These are phyloP conservation scores for Drosophila colorata DNA, from an alignment of 2,888 invertebrate genomes.

Conservation along the genomic window DNA sequence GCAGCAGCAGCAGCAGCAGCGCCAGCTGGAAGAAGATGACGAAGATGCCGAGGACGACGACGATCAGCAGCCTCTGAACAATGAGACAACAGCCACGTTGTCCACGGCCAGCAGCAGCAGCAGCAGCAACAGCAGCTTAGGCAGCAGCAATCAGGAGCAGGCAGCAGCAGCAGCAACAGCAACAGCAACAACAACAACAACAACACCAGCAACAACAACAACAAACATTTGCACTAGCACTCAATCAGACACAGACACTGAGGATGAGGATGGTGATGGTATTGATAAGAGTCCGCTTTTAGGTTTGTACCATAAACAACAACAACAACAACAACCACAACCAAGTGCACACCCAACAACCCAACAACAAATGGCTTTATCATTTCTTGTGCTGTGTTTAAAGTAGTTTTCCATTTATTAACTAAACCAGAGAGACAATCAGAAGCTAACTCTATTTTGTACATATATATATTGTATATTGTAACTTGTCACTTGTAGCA, in stretches of 20 bases:
- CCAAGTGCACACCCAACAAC: conserved; percentile 28
- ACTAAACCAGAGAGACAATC: background rate
- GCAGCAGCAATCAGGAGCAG: conserved; percentile 32
- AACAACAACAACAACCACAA: conserved; percentile 40
- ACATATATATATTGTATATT: conserved; percentile 8
- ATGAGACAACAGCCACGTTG: conserved; percentile 68
- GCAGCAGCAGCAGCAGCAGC: conserved; percentile 6
- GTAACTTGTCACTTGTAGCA: conserved; percentile 26
- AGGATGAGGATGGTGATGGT: conserved; percentile 78
- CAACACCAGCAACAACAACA: conserved; percentile 61
- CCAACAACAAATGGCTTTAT: conserved; percentile 16
- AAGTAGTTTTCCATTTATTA: conserved; percentile 4
- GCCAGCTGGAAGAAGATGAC: conserved; percentile 12
- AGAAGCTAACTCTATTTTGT: conserved; percentile 10
- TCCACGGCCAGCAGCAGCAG: conserved; percentile 56
- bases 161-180: conserved; percentile 6
- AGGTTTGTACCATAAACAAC: conserved; percentile 84
- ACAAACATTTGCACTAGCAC: conserved; percentile 64
- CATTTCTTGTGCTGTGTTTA: conserved; percentile 19
- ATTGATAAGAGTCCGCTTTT: conserved; percentile 85
- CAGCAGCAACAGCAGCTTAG: conserved; percentile 34
- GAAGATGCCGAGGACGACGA: conserved; percentile 59
- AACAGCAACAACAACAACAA: conserved; percentile 22
- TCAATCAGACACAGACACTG: conserved; percentile 71
- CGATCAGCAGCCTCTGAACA: conserved; percentile 82